phyloP scores from a whole-genome alignment of 2,797 vertebrate genomes.

The Hydrolagus colliei region DNA sequence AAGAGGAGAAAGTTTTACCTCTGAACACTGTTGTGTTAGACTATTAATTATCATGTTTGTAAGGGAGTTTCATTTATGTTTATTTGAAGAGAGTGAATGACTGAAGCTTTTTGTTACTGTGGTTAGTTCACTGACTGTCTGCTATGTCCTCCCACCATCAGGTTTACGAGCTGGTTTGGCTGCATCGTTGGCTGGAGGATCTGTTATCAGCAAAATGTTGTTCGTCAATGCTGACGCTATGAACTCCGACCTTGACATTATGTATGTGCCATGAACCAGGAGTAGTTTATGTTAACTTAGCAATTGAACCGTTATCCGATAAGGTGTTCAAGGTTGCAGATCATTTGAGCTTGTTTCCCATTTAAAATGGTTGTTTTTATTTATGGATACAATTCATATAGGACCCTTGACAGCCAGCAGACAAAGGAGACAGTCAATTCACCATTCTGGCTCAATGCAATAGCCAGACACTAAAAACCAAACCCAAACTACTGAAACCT shows the following conservation, averaged over 20 bases:
- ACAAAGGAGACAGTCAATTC: no score
- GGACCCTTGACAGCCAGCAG: no score
- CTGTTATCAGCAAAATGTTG: conserved; percentile 76
- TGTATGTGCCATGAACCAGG: conserved; percentile 62
- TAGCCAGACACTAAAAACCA: no score
- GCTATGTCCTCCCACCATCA: conserved; percentile 37
- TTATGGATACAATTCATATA: no score
- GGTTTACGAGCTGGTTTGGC: conserved; percentile 73
- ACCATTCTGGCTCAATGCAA: no score
- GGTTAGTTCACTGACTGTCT: conserved; percentile 14
- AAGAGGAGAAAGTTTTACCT: neutral
- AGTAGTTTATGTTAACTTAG: neutral
- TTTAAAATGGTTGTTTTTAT: neutral
- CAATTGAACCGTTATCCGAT: neutral
- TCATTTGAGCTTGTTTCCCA: neutral
- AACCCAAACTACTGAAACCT: no score
- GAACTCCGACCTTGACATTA: conserved; percentile 79
- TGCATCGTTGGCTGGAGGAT: conserved; percentile 75
- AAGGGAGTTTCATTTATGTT: no score
- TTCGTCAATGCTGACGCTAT: conserved; percentile 85
- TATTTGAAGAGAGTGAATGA: no score
- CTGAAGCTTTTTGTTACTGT: neutral
- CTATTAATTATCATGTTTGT: neutral
- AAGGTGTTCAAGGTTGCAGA: neutral
- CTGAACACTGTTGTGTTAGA: conserved; percentile 15